Conservation (phyloP, 2,888 invertebrate species). For the Nesidiocoris tenuis region DNA sequence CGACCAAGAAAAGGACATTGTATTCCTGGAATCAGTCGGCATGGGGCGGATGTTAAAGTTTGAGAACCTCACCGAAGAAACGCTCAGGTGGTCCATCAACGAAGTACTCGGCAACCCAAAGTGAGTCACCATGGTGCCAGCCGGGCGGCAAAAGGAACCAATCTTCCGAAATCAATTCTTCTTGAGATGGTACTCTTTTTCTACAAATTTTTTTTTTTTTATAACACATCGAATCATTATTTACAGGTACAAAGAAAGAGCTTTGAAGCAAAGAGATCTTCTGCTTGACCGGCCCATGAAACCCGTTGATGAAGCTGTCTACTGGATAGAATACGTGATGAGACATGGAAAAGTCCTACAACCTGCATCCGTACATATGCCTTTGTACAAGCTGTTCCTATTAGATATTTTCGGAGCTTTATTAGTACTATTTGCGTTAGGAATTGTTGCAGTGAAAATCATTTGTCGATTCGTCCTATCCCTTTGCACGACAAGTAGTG, state of each 20-base stretch:
- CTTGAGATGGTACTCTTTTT: too few species aligned
- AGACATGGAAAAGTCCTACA: conserved; percentile 42
- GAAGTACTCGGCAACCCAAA: conserved; percentile 55
- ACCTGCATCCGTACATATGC: conserved; percentile 36
- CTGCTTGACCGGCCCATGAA: conserved; percentile 25
- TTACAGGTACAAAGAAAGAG: conserved; percentile 17
- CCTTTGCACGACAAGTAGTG: too few species aligned
- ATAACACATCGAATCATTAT: too few species aligned
- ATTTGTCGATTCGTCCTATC: too few species aligned
- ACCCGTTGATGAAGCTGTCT: conserved; percentile 44
- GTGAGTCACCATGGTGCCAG: too few species aligned
- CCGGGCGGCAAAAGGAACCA: too few species aligned
- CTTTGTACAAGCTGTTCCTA: conserved; percentile 39
- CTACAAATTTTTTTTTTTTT: too few species aligned
- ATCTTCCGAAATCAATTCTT: too few species aligned
- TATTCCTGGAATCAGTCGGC: conserved; percentile 54
- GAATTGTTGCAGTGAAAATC: too few species aligned
- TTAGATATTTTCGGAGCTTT: too few species aligned
- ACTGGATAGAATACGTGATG: conserved; percentile 47
- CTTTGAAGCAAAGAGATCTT: neutral
- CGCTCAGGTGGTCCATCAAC: conserved; percentile 52
- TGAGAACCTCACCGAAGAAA: conserved; percentile 53
- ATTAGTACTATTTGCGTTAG: too few species aligned
- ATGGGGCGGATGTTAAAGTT: conserved; percentile 54
- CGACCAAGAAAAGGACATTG: conserved; percentile 54